phyloP scores from a whole-genome alignment of 1,140 invertebrate genomes.

The Megalonaias nervosa region DNA sequence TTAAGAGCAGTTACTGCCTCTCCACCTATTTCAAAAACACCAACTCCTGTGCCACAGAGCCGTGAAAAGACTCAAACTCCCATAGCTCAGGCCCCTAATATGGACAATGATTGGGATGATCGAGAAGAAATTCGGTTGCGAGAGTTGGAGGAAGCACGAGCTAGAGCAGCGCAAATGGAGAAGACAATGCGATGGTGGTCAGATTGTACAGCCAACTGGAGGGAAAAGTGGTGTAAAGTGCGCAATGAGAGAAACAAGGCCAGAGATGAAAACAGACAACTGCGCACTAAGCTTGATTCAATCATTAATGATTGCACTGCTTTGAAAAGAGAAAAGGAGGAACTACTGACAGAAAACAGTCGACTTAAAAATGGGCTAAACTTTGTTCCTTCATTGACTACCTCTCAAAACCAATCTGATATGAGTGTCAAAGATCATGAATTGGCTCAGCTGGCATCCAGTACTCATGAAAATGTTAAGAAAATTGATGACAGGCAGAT shows the following conservation, averaged over 20 bases:
- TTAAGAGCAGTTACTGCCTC: constrained; percentile 21
- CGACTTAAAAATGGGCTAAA: neutral
- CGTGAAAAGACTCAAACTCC: constrained; percentile 17
- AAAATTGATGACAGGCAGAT: neutral
- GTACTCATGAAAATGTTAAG: neutral
- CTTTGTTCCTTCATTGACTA: too few relatives aligned
- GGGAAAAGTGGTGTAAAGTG: constrained; percentile 97
- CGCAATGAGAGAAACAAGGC: constrained; percentile 75
- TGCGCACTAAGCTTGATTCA: constrained; percentile 85
- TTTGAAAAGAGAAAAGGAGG: constrained; percentile 85
- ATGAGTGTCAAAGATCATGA: too few relatives aligned
- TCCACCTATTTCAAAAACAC: constrained; percentile 19
- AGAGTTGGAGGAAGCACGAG: constrained; percentile 91
- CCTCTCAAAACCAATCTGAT: too few relatives aligned
- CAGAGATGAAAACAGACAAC: constrained; percentile 86
- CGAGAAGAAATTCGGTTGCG: constrained; percentile 62
- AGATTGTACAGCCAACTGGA: constrained; percentile 91
- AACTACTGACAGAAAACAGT: constrained; percentile 83
- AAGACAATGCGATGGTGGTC: constrained; percentile 99
- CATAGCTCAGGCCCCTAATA: constrained; percentile 18
- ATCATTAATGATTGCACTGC: constrained; percentile 83
- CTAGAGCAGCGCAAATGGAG: constrained; percentile 95
- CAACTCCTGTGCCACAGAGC: constrained; percentile 12
- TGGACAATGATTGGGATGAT: constrained; percentile 31
- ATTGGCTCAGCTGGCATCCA: neutral